Conservation (phyloP, 2,888 invertebrate genomes). For the Selenia dentaria region DNA sequence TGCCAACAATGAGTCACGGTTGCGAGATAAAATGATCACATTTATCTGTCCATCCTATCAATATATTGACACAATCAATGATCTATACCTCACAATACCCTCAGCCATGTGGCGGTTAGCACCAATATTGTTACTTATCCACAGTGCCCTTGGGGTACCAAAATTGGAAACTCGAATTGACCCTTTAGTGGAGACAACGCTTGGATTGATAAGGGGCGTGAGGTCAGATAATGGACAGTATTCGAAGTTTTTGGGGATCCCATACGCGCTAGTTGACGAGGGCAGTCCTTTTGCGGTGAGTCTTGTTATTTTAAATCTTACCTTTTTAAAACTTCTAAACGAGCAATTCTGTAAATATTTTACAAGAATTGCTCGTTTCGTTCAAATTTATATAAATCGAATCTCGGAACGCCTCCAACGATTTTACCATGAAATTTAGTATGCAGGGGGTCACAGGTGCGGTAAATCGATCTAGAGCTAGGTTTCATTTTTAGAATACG, state of each 20-base stretch:
- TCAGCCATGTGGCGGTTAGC: slow-evolving; percentile 6
- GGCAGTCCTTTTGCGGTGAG: slow-evolving; percentile 43
- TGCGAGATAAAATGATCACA: slow-evolving; percentile 1
- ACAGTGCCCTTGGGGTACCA: not conserved
- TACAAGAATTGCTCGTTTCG: no score
- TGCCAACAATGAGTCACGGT: no score
- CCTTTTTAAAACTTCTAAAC: no score
- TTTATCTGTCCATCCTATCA: not conserved
- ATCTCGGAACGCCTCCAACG: no score
- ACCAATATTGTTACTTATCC: slow-evolving; percentile 1
- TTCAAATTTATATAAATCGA: no score
- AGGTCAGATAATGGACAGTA: slow-evolving; percentile 22
- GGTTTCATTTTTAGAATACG: no score
- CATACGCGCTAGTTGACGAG: slow-evolving; percentile 38
- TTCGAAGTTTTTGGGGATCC: slow-evolving; percentile 44
- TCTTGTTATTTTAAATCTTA: slow-evolving; percentile 23
- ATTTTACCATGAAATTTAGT: no score
- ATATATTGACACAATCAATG: not conserved
- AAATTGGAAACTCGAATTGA: slow-evolving; percentile 5
- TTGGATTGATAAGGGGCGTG: slow-evolving; percentile 39
- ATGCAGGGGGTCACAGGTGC: no score
- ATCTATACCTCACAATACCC: not conserved
- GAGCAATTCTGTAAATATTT: no score
- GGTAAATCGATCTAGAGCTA: no score
- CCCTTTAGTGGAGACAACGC: slow-evolving; percentile 32